A percentile compares a stretch with the other conserved stretches of the same genome.
phyloP scores from a whole-genome alignment of 37 sponge, comb jelly and placozoan species.

The Halichondria panicea region DNA sequence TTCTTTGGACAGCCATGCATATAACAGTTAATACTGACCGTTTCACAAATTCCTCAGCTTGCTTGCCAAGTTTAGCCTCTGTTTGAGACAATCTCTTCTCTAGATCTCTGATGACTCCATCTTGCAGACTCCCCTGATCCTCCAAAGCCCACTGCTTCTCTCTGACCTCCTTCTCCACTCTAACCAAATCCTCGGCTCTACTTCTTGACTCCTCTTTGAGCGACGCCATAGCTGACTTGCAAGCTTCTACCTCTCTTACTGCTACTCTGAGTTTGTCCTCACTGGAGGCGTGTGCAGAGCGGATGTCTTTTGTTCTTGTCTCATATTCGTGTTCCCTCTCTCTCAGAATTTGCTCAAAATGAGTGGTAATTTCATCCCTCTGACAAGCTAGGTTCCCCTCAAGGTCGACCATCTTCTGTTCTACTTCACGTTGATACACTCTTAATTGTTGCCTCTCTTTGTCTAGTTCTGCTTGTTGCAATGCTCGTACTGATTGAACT shows the following conservation, averaged over 20 bases:
- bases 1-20: too few species aligned
- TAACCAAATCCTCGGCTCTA: neutral
- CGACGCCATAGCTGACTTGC: conserved; percentile 45
- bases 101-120: conserved; percentile 1
- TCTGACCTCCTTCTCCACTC: neutral
- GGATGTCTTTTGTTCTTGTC: neutral
- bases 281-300: neutral
- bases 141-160: neutral
- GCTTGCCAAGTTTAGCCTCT: neutral
- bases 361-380: conserved; percentile 17
- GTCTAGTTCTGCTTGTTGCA: too few species aligned
- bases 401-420: conserved; percentile 17
- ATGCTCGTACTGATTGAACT: too few species aligned
- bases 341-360: conserved; percentile 21
- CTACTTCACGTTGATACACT: conserved; percentile 16
- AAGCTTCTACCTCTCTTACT: conserved; percentile 38
- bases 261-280: conserved; percentile 5
- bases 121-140: conserved; percentile 1
- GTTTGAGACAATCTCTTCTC: conserved; percentile 14
- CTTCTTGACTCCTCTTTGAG: neutral
- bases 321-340: conserved; percentile 21
- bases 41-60: conserved; percentile 14
- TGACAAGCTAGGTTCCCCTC: conserved; percentile 19
- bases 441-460: conserved; percentile 9
- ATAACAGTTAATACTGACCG: neutral